phyloP scores from a whole-genome alignment of 2,888 invertebrate genomes.

The Ectemnius continuus region DNA sequence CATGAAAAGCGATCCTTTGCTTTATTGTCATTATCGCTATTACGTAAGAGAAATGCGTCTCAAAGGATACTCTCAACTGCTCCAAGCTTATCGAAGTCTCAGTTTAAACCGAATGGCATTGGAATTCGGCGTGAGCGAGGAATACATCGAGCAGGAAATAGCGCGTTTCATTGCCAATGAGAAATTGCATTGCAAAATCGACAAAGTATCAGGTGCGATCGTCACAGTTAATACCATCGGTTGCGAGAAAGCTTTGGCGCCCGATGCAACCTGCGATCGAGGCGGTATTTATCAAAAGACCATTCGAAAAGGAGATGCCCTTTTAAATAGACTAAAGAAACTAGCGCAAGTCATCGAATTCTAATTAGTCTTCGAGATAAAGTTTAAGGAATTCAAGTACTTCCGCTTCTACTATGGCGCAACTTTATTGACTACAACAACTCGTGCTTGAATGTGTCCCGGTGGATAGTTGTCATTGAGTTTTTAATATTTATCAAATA shows the following conservation, averaged over 20 bases:
- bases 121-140: conserved; percentile 84
- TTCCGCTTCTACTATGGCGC: too few species aligned
- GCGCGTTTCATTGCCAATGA: conserved; percentile 82
- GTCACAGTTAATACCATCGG: conserved; percentile 81
- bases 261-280: conserved; percentile 62
- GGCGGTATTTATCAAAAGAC: conserved; percentile 81
- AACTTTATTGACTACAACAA: too few species aligned
- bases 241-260: conserved; percentile 62
- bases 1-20: conserved; percentile 82
- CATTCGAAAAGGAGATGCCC: conserved; percentile 85
- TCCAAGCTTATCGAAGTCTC: conserved; percentile 85
- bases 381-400: too few species aligned
- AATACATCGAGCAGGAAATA: conserved; percentile 83
- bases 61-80: conserved; percentile 84
- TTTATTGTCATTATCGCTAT: conserved; percentile 84
- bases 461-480: too few species aligned
- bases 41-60: conserved; percentile 86
- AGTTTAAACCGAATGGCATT: conserved; percentile 85
- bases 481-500: too few species aligned
- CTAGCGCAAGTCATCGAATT: conserved; percentile 86
- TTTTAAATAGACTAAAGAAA: conserved; percentile 86
- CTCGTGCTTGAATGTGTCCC: too few species aligned
- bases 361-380: conserved; percentile 49
- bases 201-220: conserved; percentile 83
- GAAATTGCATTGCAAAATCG: conserved; percentile 85